A percentile compares a stretch with the other conserved stretches of the same genome.
These are phyloP conservation scores for Drosophila buzzatii DNA, from an alignment of 2,888 invertebrate genomes.

Conservation along the genomic window DNA sequence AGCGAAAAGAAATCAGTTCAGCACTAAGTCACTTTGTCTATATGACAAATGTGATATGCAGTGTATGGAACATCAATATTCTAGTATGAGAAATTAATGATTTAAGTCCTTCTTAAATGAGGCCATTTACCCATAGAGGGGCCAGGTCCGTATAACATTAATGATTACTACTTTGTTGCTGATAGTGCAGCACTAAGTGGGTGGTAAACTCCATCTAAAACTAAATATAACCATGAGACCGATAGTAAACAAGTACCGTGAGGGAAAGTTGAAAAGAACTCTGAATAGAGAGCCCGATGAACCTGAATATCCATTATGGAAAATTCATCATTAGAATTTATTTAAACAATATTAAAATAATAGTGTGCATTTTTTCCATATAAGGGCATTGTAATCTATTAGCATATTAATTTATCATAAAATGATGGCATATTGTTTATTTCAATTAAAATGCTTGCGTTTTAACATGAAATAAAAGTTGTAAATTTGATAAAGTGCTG, in stretches of 20 bases:
- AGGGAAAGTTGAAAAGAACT: no score
- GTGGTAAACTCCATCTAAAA: constrained; percentile 1
- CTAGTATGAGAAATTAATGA: constrained; percentile 2
- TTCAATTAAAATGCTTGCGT: background rate
- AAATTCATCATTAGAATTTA: background rate
- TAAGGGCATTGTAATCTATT: background rate
- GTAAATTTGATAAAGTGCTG: background rate
- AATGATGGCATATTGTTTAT: background rate
- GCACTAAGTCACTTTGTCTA: background rate
- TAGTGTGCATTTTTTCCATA: background rate
- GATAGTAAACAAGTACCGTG: no score
- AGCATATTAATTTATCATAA: background rate
- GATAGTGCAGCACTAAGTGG: constrained; percentile 1
- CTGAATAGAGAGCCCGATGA: background rate
- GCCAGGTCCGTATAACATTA: constrained; percentile 1
- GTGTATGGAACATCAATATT: constrained; percentile 1
- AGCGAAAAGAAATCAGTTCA: constrained; percentile 1
- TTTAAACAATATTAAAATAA: background rate
- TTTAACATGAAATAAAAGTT: background rate
- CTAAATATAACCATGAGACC: constrained; percentile 1
- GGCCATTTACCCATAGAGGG: constrained; percentile 1
- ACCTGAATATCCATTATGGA: background rate
- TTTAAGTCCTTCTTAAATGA: background rate
- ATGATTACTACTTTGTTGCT: constrained; percentile 2
- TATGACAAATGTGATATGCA: background rate